These are phyloP conservation scores for Phalacrocorax carbo DNA, from an alignment of 2,113 vertebrate genomes.

Conservation along the genomic window DNA sequence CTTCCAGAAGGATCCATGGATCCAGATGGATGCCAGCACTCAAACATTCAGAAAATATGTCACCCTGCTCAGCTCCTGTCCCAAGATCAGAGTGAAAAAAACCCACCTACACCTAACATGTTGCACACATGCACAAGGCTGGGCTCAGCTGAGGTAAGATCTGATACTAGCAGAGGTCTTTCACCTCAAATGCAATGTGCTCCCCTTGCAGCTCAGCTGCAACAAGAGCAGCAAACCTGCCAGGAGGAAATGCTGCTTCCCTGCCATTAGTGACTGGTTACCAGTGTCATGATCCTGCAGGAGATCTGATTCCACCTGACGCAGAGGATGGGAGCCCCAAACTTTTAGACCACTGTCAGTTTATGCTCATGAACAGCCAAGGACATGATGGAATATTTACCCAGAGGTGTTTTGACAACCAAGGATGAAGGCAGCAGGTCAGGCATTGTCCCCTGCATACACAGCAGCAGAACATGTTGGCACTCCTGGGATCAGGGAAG, in stretches of 20 bases:
- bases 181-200: not conserved
- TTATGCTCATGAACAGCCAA: not conserved
- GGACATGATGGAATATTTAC: not conserved
- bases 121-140: not conserved
- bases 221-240: not conserved
- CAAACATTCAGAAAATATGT: not conserved
- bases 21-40: constrained; percentile 56
- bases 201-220: not conserved
- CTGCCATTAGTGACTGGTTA: not conserved
- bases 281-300: not conserved
- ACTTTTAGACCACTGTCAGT: not conserved
- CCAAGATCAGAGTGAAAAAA: not conserved
- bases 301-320: not conserved
- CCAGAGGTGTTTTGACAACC: not conserved
- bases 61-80: not conserved
- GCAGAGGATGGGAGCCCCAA: not conserved
- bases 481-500: not conserved
- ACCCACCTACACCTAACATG: not conserved
- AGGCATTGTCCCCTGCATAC: not conserved
- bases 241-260: not conserved
- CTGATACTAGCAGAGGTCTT: not conserved
- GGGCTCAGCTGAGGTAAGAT: not conserved
- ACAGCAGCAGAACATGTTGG: not conserved
- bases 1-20: not conserved
- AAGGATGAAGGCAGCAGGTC: not conserved